Percentiles rank a stretch among this genome's conserved stretches.
These are phyloP conservation scores for Trididemnum nubilum DNA, from an alignment of 23 tunicate genomes.

Conservation along the genomic window DNA sequence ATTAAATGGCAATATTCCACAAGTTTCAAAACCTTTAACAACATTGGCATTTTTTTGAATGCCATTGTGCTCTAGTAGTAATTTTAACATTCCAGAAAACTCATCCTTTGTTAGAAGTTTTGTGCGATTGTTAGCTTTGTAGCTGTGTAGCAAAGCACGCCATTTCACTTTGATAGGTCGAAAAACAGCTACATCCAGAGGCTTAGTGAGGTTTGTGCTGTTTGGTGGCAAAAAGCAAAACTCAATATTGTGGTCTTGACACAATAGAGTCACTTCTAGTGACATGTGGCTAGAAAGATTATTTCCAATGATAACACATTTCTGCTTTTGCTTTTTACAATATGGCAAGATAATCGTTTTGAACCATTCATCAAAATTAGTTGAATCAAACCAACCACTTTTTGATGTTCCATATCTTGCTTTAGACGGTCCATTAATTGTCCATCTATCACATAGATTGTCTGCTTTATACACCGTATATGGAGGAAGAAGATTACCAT, in stretches of 20 bases:
- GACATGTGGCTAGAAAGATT: slow-evolving; percentile 5
- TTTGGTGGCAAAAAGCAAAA: slow-evolving; percentile 19
- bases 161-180: background rate
- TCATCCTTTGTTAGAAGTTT: background rate
- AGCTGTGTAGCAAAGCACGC: background rate
- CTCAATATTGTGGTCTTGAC: background rate
- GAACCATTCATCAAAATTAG: background rate
- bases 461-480: slow-evolving; percentile 6
- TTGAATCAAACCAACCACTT: slow-evolving; percentile 25
- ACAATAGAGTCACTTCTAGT: background rate
- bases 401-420: slow-evolving; percentile 3
- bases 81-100: background rate
- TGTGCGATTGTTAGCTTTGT: background rate
- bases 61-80: background rate
- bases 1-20: slow-evolving; percentile 10
- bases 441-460: slow-evolving; percentile 3
- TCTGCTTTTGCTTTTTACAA: background rate
- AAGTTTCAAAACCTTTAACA: slow-evolving; percentile 1
- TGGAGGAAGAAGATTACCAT: background rate
- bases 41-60: background rate
- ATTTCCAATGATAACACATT: background rate
- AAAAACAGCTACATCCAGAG: slow-evolving; percentile 12
- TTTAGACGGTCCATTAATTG: background rate
- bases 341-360: background rate
- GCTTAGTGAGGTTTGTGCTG: slow-evolving; percentile 10